These are phyloP conservation scores for Peromyscus aztecus DNA, from an alignment of 2,797 vertebrate genomes.

Conservation along the genomic window DNA sequence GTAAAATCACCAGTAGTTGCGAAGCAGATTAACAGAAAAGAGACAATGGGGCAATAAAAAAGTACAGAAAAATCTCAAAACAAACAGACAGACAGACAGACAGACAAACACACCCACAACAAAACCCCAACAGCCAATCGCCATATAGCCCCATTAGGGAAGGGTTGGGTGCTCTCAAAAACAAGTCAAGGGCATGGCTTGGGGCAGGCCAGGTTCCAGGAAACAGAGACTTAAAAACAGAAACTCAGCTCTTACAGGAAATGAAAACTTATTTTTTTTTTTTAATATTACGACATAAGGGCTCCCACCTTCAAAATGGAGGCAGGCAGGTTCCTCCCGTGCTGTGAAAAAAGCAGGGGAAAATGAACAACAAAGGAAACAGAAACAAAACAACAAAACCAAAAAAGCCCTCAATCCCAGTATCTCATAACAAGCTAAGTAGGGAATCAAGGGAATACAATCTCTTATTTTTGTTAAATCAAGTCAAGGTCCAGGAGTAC, in stretches of 20 bases:
- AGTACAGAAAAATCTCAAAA: not conserved
- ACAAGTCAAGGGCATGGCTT: too few species aligned
- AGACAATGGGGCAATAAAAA: not conserved
- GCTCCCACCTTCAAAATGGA: not conserved
- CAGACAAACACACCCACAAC: not conserved
- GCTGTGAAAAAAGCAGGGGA: not conserved
- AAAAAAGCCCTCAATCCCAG: not conserved
- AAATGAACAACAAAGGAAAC: not conserved
- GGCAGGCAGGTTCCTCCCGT: not conserved
- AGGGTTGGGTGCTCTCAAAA: not conserved
- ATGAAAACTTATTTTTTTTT: not conserved
- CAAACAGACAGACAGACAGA: not conserved
- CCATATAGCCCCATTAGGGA: not conserved
- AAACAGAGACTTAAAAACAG: not conserved
- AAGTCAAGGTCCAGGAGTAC: not conserved
- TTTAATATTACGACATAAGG: not conserved
- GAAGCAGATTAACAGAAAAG: not conserved
- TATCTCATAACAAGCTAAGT: slow-evolving; percentile 49
- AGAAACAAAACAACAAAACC: not conserved
- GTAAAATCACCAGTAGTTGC: too few species aligned
- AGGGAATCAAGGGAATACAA: slow-evolving; percentile 47
- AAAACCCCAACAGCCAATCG: not conserved
- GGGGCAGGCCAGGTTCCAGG: not conserved
- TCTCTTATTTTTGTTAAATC: slow-evolving; percentile 36
- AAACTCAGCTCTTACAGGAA: not conserved